Percentiles rank a stretch among this genome's conserved stretches.
Evolutionary conservation across 2,113 vertebrate genomes (phyloP).

Genomic region (Phrynosoma blainvillii): DNA sequence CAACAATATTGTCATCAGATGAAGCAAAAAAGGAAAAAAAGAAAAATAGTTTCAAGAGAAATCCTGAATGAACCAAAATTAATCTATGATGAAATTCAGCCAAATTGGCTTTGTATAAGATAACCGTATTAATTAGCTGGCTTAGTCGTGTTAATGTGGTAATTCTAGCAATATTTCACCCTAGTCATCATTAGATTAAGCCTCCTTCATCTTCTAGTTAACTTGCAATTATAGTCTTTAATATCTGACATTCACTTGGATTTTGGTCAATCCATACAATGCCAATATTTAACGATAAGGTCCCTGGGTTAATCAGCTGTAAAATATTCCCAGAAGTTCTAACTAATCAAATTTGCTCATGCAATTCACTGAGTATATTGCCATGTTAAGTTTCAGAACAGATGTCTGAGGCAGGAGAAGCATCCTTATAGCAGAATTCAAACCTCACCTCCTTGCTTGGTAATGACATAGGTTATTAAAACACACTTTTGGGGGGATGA

Average conservation of each 20-base stretch:
- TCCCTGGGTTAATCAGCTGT: constrained; percentile 74
- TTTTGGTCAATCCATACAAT: constrained; percentile 73
- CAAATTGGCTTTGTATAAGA: constrained; percentile 43
- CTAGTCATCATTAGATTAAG: constrained; percentile 70
- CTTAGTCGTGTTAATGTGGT: constrained; percentile 52
- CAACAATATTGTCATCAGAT: constrained; percentile 6
- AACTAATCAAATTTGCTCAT: constrained; percentile 77
- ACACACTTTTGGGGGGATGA: constrained; percentile 59
- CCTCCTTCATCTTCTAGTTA: constrained; percentile 72
- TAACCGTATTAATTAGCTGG: constrained; percentile 57
- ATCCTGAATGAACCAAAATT: constrained; percentile 38
- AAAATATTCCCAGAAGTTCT: constrained; percentile 77
- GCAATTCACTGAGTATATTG: constrained; percentile 65
- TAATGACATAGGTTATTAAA: constrained; percentile 73
- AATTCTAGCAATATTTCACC: constrained; percentile 65
- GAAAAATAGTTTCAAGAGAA: constrained; percentile 38
- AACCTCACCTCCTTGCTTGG: constrained; percentile 53
- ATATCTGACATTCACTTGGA: constrained; percentile 69
- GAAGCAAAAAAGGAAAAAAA: not conserved
- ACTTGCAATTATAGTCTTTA: constrained; percentile 71
- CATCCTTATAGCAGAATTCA: constrained; percentile 69
- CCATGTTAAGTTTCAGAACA: constrained; percentile 73
- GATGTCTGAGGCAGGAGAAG: constrained; percentile 66
- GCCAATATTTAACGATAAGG: constrained; percentile 70
- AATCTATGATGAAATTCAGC: constrained; percentile 48